Evolutionary conservation across 1,140 invertebrate genomes (phyloP), one percentile per base, ranked within the genome.

Genomic region (Medauroidea extradentata): DNA sequence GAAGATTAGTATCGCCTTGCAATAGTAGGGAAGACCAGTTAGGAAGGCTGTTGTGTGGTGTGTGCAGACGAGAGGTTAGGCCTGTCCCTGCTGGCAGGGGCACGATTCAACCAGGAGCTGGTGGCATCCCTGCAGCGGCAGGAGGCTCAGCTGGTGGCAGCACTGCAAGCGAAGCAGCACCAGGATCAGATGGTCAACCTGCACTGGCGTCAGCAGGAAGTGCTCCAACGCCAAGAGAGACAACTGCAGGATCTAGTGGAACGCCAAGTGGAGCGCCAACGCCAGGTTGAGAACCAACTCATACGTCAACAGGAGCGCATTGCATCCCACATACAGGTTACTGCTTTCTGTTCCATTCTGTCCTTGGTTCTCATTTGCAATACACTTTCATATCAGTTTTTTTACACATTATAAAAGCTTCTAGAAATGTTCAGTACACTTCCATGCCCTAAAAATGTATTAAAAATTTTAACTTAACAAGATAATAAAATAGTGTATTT

Each of bases 91-190:
- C 41, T 25, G 21, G 38, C n/a, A 18, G 41, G 29, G 3, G 27
- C 16, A 3, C 53, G 44, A 14, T 38, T 55, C n/a, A 34, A 55
- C n/a, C 53, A 55, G 29, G 38, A 55, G 24, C 25, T 24, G 27
- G 41, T 24, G 23, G 19, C 16, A 21, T 25, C 53, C 3, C 41
- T 55, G 38, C 53, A 55, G 23, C 41, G 25, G n/a, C 53, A 55
- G n/a, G 53, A 57, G 42, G 11, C 27, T 16, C 56, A 57, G 23
- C 44, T 57, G 48, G 14, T 27, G 7, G 50, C 56, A 24, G 56
- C 56, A 19, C 19, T 57, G 18, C 46, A 57, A 7, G 3, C 44
- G 46, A 27, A 44, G 14, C 56, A 57, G 13, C 56, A 50, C 27
- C 44, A 57, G n/a, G 56, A 19, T 14, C 46, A 39, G 16, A 7